Conservation (phyloP, 2,888 invertebrate genomes). For the Nomada fucata region DNA sequence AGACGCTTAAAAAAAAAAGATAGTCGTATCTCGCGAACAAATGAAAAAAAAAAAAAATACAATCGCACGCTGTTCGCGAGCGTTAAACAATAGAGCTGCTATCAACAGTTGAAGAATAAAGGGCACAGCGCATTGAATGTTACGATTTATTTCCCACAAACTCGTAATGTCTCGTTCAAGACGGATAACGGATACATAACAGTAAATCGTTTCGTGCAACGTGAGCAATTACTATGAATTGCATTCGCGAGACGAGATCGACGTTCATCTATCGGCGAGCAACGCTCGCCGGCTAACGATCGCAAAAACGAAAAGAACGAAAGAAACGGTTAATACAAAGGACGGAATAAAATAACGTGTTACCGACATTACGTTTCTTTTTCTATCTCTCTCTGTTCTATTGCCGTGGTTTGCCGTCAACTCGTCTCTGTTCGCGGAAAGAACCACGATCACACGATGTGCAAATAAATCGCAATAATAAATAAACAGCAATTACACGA, state of each 20-base stretch:
- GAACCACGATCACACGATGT: background rate
- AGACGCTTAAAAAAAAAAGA: background rate
- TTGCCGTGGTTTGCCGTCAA: background rate
- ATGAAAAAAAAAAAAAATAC: background rate
- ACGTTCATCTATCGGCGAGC: background rate
- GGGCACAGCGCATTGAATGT: slow-evolving; percentile 2
- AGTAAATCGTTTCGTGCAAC: background rate
- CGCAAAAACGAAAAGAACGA: background rate
- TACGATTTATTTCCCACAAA: slow-evolving; percentile 13
- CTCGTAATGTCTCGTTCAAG: background rate
- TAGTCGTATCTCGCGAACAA: background rate
- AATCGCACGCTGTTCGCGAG: too few relatives aligned
- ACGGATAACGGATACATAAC: background rate
- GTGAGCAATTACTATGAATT: background rate
- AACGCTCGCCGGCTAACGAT: background rate
- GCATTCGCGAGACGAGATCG: background rate
- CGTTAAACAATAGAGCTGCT: background rate
- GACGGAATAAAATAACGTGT: slow-evolving; percentile 2
- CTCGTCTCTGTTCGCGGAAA: background rate
- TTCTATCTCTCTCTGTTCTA: background rate
- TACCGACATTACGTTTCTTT: background rate
- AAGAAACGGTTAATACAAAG: background rate
- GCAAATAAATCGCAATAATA: slow-evolving; percentile 17
- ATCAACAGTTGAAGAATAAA: background rate
- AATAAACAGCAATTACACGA: slow-evolving; percentile 35